Evolutionary conservation across 2,888 invertebrate genomes (phyloP).

Genomic region (Caenorhabditis uteleia): DNA sequence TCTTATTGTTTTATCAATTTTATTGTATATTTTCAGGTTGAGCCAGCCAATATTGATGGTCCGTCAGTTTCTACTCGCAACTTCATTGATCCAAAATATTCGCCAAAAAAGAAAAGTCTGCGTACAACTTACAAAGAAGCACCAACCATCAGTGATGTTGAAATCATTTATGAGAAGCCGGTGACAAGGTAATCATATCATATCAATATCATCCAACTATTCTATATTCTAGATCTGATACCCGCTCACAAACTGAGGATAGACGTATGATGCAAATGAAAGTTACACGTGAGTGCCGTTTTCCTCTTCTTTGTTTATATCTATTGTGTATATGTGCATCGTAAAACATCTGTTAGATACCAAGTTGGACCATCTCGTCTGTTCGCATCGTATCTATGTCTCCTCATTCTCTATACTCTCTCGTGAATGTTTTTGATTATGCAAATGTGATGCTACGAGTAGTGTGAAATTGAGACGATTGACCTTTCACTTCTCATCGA

Average conservation of each 20-base stretch:
- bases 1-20: too few species aligned
- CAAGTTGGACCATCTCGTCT: neutral
- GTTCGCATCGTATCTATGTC: too few species aligned
- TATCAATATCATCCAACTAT: neutral
- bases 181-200: slow-evolving; percentile 18
- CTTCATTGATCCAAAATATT: too few species aligned
- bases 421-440: too few species aligned
- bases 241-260: neutral
- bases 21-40: too few species aligned
- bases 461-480: neutral
- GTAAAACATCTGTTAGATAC: neutral
- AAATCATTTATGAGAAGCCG: slow-evolving; percentile 33
- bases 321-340: neutral
- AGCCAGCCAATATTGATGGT: too few species aligned
- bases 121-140: too few species aligned
- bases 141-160: too few species aligned
- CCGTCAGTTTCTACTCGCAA: too few species aligned
- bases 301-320: slow-evolving; percentile 1
- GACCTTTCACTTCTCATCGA: neutral
- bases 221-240: slow-evolving; percentile 5
- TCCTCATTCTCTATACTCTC: too few species aligned
- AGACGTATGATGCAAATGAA: slow-evolving; percentile 28
- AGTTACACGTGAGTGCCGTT: slow-evolving; percentile 23
- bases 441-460: neutral
- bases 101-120: too few species aligned